Base-by-base conservation (phyloP, 2,797 vertebrate species). In the Mormyrus hasselquistii region DNA sequence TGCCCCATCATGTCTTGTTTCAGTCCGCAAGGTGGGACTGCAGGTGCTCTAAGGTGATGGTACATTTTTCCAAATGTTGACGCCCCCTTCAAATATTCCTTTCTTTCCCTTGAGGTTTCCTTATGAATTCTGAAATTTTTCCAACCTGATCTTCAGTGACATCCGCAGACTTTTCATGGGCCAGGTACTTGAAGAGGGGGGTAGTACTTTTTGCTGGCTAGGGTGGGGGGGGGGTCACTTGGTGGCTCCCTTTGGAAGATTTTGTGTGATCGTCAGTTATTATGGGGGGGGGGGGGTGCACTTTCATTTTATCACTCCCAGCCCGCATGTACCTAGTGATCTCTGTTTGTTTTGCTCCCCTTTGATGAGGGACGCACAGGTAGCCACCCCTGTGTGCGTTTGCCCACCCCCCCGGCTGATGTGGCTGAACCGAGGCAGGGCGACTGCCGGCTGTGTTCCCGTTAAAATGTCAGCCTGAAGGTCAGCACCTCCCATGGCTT, bases 391-490 rank as follows among this genome's bases (percentile, higher is more conserved):
- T 12, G n/a, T 84, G 19, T 10, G 19, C 7, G 9, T 49, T 50
- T 3, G 9, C 44, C 41, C 6, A 4, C 19, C 34, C 79, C n/a
- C 62, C 79, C 8, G 10, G 44, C 44, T 84, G 47, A 49, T 55
- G 4, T 57, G 52, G 3, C 34, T 29, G 49, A 86, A 50, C 29
- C 76, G 1, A 82, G 76, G 38, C 76, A 38, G 86, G 34, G 86
- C 1, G 53, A 34, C 53, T 87, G 86, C 41, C 86, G 22, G 8
- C 29, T 12, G 38, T 44, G 29, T 25, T 47, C 25, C 57, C 0
- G 2, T 62, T 47, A 34, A 87, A 62, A 87, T 87, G 86, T 87
- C 57, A 65, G 1, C 19, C 34, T 87, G 86, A 86, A 90, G 90
- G 85, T 89, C 62, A 59, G 22, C 47, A 57, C 53, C 85, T 55